Evolutionary conservation across 2,113 vertebrate genomes (phyloP).

Genomic region (Muntiacus muntjak): DNA sequence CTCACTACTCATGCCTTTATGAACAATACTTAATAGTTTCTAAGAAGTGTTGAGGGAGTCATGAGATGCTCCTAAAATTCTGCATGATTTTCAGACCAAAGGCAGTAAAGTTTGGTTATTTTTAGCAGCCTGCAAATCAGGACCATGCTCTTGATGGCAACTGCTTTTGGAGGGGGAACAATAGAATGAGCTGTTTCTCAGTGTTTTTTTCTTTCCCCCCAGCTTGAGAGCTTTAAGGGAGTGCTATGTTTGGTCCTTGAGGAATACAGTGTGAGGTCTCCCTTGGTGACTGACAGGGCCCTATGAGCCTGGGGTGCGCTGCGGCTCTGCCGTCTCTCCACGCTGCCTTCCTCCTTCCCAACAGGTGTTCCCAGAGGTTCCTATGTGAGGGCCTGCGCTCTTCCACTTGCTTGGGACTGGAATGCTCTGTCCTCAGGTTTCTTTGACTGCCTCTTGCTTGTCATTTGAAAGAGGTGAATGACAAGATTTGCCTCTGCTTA

Average conservation of each 20-base stretch:
- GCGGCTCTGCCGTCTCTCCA: not conserved
- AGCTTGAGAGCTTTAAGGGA: not conserved
- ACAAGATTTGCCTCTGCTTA: not conserved
- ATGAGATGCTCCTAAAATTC: not conserved
- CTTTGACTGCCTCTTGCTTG: not conserved
- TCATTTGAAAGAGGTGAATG: not conserved
- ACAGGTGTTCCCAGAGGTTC: not conserved
- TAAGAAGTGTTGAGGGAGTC: not conserved
- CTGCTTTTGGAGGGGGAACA: not conserved
- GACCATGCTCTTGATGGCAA: not conserved
- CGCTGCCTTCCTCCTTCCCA: not conserved
- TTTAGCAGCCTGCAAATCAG: not conserved
- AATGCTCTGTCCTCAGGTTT: not conserved
- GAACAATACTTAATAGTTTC: not conserved
- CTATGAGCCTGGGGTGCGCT: not conserved
- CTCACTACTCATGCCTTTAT: not conserved
- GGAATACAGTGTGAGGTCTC: not conserved
- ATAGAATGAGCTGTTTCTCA: not conserved
- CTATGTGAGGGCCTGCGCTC: not conserved
- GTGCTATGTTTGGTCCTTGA: not conserved
- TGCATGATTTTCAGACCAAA: not conserved
- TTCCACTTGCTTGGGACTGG: not conserved
- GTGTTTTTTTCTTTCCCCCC: accelerated
- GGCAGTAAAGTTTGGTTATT: not conserved
- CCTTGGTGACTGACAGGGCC: not conserved